These are phyloP conservation scores for Oxygymnocypris stewartii DNA, from an alignment of 2,113 vertebrate species.

Conservation along the genomic window DNA sequence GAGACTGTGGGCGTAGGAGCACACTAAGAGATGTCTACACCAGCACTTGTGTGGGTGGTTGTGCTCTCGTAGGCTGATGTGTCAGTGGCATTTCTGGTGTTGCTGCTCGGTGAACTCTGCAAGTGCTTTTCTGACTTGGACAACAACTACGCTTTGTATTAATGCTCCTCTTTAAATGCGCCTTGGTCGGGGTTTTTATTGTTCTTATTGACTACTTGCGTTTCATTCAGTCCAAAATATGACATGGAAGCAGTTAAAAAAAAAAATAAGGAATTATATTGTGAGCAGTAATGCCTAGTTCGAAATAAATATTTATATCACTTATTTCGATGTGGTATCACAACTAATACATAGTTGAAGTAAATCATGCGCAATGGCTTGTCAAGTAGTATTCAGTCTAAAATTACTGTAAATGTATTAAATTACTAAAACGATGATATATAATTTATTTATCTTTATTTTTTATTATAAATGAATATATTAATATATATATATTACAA, in stretches of 20 bases:
- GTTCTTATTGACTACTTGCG: too few relatives aligned
- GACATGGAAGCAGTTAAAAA: too few relatives aligned
- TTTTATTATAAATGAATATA: background rate
- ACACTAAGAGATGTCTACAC: constrained; percentile 41
- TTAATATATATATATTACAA: background rate
- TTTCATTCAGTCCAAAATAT: too few relatives aligned
- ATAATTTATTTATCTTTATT: background rate
- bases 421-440: background rate
- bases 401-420: background rate
- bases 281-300: too few relatives aligned
- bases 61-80: constrained; percentile 8
- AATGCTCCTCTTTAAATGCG: background rate
- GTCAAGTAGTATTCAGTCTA: too few relatives aligned
- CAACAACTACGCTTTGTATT: background rate
- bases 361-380: background rate
- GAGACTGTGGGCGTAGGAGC: constrained; percentile 56
- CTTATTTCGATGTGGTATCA: background rate
- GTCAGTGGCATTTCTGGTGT: constrained; percentile 39
- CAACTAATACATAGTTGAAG: background rate
- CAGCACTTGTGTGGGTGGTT: constrained; percentile 15
- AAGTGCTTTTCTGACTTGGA: background rate
- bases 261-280: too few relatives aligned
- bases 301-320: too few relatives aligned
- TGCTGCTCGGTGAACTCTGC: constrained; percentile 34
- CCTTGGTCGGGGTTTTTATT: too few relatives aligned